Evolutionary conservation across 2,113 vertebrate species (phyloP), one percentile per base, ranked within the genome.

Genomic region (Chroicocephalus ridibundus): DNA sequence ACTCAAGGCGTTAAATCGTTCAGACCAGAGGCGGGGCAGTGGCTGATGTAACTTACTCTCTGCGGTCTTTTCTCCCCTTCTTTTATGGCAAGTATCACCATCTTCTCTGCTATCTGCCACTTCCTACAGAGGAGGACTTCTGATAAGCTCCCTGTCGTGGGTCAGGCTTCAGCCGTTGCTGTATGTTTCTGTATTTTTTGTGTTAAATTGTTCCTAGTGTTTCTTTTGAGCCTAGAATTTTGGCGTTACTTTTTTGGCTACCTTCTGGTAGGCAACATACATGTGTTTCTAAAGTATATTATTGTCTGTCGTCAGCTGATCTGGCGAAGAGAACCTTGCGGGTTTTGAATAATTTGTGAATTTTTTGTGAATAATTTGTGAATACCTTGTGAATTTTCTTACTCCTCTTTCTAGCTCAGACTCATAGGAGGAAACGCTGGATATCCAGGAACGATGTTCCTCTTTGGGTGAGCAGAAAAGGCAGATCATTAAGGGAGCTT

Each of bases 101-200:
- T 72, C 58, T n/a, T 82, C 74, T 84, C 72, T 79, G 42, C 34
- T 71, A 11, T 75, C 65, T 93, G 71, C 40, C 38, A 19, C 16
- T 88, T 47, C 46, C 76, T 15, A 1, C 25, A 68, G 26, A 64
- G 72, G 25, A 66, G 18, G 21, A 58, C 66, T 89, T 81, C 38
- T 62, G n/a, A 62, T 58, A 65, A 91, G 42, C 42, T 83, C 68
- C 15, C 13, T 64, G 42, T 81, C 1, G 0, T 0, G 0, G 13
- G 20, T 91, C 77, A 70, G 69, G 68, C 55, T 66, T 88, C 55
- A 51, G 38, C 40, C 46, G 11, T 34, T 72, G 44, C 60, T 75
- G 8, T 40, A 5, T 85, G 15, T 88, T 71, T 87, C 65, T 61
- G 2, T 49, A 13, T 44, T 72, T 12, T 54, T 92, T 84, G 34